These are phyloP conservation scores for Microcebus griseorufus DNA, from an alignment of 2,113 vertebrate species.

Conservation along the genomic window DNA sequence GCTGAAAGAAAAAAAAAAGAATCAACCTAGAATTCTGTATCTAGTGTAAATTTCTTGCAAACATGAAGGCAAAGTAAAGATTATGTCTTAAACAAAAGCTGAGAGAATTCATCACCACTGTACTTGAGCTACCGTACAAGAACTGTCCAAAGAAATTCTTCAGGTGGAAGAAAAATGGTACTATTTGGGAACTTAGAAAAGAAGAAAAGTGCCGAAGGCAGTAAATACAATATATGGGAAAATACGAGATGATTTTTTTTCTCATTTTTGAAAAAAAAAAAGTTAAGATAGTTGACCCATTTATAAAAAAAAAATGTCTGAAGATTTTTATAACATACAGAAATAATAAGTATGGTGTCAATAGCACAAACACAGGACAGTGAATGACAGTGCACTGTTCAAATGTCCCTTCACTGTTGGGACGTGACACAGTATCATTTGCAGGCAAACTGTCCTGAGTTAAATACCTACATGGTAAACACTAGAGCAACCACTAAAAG, in stretches of 20 bases:
- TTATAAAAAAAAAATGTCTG: background rate
- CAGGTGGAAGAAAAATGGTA: background rate
- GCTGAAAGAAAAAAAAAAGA: too few species aligned
- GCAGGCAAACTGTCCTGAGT: background rate
- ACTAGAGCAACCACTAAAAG: background rate
- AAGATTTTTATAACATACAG: accelerated
- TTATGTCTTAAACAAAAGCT: background rate
- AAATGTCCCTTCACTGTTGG: accelerated
- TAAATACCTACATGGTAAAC: accelerated
- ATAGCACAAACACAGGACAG: background rate
- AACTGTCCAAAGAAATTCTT: background rate
- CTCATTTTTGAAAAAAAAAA: background rate
- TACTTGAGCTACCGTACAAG: background rate
- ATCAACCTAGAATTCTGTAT: background rate
- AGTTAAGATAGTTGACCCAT: background rate
- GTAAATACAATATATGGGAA: background rate
- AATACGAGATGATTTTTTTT: background rate
- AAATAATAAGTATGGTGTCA: accelerated
- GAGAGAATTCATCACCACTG: background rate
- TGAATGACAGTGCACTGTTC: accelerated
- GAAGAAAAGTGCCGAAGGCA: background rate
- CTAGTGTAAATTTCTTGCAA: background rate
- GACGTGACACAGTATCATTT: accelerated
- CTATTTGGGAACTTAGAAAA: accelerated
- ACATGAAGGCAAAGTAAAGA: background rate